These are phyloP conservation scores for Eremophila alpestris DNA, from an alignment of 2,797 vertebrate species.

Conservation along the genomic window DNA sequence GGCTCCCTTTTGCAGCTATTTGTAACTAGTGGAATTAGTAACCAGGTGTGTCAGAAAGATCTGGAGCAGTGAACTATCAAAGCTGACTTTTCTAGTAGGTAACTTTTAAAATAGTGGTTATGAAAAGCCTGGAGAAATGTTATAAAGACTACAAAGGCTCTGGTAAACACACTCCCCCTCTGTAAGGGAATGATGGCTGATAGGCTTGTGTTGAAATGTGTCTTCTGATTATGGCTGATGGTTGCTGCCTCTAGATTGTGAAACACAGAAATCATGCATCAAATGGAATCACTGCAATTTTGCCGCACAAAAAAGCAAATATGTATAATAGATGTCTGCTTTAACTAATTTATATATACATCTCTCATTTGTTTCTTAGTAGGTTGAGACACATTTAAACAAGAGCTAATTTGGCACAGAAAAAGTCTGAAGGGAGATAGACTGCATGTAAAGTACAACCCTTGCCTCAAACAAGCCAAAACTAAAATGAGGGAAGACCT, in stretches of 20 bases:
- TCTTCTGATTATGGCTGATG: not conserved
- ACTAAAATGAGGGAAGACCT: not conserved
- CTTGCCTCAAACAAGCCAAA: not conserved
- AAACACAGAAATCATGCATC: not conserved
- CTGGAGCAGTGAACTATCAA: not conserved
- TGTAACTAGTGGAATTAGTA: not conserved
- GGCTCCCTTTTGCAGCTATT: not conserved
- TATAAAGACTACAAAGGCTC: not conserved
- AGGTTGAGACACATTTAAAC: not conserved
- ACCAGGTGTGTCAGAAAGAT: not conserved
- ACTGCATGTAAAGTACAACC: not conserved
- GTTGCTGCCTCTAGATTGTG: not conserved
- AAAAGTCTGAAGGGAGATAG: not conserved
- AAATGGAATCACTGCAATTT: not conserved
- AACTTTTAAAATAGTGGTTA: not conserved
- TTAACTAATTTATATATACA: not conserved
- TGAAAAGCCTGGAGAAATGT: not conserved
- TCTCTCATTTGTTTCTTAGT: not conserved
- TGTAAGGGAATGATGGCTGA: not conserved
- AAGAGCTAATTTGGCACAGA: not conserved
- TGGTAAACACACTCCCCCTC: accelerated
- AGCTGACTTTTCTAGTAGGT: not conserved
- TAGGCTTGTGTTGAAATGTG: not conserved
- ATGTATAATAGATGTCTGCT: not conserved
- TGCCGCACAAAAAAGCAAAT: not conserved